These are phyloP conservation scores for Centropus unirufus DNA, from an alignment of 2,113 vertebrate species.

Conservation along the genomic window DNA sequence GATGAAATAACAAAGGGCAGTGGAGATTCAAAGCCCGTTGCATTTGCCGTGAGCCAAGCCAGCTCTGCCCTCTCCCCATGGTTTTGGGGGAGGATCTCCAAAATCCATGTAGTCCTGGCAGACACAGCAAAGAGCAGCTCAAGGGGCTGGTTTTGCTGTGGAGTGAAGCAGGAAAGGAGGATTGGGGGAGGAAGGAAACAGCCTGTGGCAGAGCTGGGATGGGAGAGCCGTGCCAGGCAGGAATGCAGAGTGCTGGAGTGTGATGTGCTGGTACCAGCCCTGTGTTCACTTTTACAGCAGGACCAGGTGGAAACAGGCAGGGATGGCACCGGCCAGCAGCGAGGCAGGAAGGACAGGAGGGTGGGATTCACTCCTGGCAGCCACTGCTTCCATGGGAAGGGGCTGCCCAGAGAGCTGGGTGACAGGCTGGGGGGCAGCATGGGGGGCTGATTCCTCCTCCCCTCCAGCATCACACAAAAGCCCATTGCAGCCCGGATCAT, in stretches of 20 bases:
- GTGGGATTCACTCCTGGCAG: slow-evolving; percentile 13
- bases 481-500: background rate
- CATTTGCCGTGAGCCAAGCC: rapidly evolving
- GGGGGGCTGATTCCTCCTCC: background rate
- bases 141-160: background rate
- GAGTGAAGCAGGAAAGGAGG: background rate
- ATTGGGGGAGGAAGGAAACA: rapidly evolving
- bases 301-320: background rate
- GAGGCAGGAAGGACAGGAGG: background rate
- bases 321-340: background rate
- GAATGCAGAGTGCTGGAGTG: background rate
- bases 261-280: background rate
- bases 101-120: rapidly evolving
- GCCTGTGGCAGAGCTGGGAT: rapidly evolving
- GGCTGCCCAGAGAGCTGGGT: background rate
- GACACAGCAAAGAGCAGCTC: rapidly evolving
- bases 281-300: background rate
- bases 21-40: background rate
- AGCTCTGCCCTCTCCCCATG: background rate
- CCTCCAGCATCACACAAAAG: background rate
- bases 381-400: background rate
- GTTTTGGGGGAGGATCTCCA: rapidly evolving
- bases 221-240: background rate
- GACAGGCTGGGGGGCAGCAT: rapidly evolving
- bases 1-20: rapidly evolving